These are phyloP conservation scores for Prionailurus viverrinus DNA, from an alignment of 2,113 vertebrate genomes.

Conservation along the genomic window DNA sequence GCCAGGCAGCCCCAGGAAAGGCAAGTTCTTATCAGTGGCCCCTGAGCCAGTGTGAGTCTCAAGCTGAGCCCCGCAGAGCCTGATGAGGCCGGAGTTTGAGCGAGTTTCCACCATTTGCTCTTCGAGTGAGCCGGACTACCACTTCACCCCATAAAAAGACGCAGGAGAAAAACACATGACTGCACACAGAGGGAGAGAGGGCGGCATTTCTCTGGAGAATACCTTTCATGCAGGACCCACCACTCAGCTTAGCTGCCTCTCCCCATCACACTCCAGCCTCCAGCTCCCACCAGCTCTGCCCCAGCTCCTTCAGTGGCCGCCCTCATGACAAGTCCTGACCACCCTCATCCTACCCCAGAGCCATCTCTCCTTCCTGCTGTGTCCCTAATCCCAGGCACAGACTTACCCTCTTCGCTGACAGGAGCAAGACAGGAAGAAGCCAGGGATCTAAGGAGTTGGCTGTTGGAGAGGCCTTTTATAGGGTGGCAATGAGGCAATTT, in stretches of 20 bases:
- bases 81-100: not conserved
- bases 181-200: not conserved
- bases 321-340: not conserved
- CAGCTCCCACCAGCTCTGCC: not conserved
- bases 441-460: conserved; percentile 63
- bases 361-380: not conserved
- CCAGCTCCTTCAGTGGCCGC: not conserved
- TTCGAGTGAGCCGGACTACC: not conserved
- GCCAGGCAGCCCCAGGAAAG: not conserved
- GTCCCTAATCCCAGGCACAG: not conserved
- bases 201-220: not conserved
- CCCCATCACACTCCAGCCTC: too few relatives aligned
- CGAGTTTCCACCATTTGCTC: not conserved
- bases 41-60: not conserved
- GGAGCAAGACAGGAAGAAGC: conserved; percentile 54
- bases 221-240: not conserved
- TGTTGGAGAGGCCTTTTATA: conserved; percentile 75
- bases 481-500: conserved; percentile 73
- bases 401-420: conserved; percentile 66
- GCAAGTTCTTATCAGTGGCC: not conserved
- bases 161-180: not conserved
- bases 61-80: not conserved
- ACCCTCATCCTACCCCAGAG: not conserved
- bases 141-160: not conserved
- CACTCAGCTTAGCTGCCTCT: not conserved